Evolutionary conservation across 2,888 invertebrate species (phyloP).

Genomic region (Platerodrilus igneus): DNA sequence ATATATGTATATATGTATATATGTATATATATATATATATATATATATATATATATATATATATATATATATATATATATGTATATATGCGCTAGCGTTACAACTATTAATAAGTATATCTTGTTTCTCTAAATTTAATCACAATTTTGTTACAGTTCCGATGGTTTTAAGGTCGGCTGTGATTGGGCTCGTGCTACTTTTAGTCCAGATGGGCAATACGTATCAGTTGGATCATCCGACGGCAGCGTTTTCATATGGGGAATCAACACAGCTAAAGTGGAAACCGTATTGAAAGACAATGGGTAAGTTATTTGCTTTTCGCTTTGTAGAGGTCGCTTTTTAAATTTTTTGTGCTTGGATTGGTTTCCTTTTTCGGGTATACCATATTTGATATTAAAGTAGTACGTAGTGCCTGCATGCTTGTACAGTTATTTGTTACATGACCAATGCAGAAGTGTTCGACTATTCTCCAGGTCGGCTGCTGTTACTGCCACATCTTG

Average conservation of each 20-base stretch:
- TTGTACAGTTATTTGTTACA: slow-evolving; percentile 41
- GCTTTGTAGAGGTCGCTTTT: slow-evolving; percentile 1
- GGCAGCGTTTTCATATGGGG: slow-evolving; percentile 93
- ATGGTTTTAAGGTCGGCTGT: slow-evolving; percentile 91
- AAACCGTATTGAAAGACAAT: slow-evolving; percentile 75
- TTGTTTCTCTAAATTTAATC: no score
- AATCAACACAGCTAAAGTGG: slow-evolving; percentile 67
- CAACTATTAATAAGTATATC: no score
- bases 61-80: no score
- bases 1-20: no score
- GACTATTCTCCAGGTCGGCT: slow-evolving; percentile 62
- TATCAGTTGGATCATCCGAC: slow-evolving; percentile 88
- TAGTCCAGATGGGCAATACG: slow-evolving; percentile 84
- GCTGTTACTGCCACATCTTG: slow-evolving; percentile 85
- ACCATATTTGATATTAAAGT: slow-evolving; percentile 6
- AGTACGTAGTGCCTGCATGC: slow-evolving; percentile 24
- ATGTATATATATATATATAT: no score
- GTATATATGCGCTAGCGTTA: no score
- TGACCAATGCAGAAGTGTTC: slow-evolving; percentile 40
- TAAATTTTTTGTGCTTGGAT: no score
- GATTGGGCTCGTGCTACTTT: slow-evolving; percentile 92
- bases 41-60: no score
- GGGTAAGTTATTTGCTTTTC: slow-evolving; percentile 53
- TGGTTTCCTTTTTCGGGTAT: slow-evolving; percentile 1
- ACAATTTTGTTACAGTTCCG: no score